Evolutionary conservation across 1,140 invertebrate species (phyloP).

Genomic region (Papilio glaucus): DNA sequence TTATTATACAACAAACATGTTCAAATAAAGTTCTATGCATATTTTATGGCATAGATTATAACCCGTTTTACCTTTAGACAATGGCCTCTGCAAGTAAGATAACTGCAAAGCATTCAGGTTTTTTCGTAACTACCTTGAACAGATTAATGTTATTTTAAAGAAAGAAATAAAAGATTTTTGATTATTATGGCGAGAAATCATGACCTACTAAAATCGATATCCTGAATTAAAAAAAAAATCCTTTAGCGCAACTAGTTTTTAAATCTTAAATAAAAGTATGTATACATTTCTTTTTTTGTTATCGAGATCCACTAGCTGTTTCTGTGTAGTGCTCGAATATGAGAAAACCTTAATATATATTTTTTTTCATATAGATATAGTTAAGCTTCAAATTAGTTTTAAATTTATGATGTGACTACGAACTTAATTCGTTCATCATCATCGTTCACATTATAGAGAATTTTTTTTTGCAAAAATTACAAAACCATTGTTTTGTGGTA

Average conservation of each 20-base stretch:
- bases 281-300: too few species aligned
- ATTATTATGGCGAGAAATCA: not conserved
- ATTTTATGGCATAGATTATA: not conserved
- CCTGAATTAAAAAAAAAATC: not conserved
- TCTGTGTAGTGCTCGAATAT: not conserved
- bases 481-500: too few species aligned
- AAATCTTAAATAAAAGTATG: too few species aligned
- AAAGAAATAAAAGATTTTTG: conserved; percentile 6
- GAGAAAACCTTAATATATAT: not conserved
- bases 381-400: not conserved
- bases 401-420: too few species aligned
- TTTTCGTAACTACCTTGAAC: not conserved
- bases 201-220: not conserved
- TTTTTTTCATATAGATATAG: not conserved
- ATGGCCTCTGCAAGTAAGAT: conserved; percentile 2
- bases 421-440: too few species aligned
- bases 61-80: not conserved
- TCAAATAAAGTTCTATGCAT: not conserved
- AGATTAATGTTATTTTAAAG: not conserved
- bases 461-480: too few species aligned
- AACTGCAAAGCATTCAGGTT: not conserved
- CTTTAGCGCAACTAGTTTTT: too few species aligned
- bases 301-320: not conserved
- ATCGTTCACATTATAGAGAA: too few species aligned
- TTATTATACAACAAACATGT: not conserved